Evolutionary conservation across 2,797 vertebrate genomes (phyloP).

Genomic region (Sebastes miniatus): DNA sequence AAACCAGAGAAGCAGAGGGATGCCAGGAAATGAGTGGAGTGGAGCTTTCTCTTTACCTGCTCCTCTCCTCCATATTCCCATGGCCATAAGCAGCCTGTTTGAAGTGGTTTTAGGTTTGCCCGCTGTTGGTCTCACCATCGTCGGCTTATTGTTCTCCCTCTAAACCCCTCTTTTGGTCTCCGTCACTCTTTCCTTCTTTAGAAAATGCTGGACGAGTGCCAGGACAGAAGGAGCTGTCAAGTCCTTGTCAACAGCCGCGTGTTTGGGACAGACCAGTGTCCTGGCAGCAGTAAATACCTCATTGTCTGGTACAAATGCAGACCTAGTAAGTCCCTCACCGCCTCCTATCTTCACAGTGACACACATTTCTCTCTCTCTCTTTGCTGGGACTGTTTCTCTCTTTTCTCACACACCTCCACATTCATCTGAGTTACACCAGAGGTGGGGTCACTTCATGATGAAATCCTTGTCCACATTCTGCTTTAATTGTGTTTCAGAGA

Average conservation of each 20-base stretch:
- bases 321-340: slow-evolving; percentile 86
- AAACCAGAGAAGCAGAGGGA: slow-evolving; percentile 55
- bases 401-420: neutral
- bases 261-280: slow-evolving; percentile 90
- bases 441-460: neutral
- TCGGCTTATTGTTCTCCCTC: slow-evolving; percentile 54
- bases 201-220: slow-evolving; percentile 94
- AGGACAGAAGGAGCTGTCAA: slow-evolving; percentile 91
- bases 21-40: slow-evolving; percentile 50
- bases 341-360: slow-evolving; percentile 17
- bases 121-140: slow-evolving; percentile 48
- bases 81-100: slow-evolving; percentile 55
- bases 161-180: slow-evolving; percentile 48
- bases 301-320: slow-evolving; percentile 92
- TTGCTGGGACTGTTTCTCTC: neutral
- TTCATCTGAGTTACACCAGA: neutral
- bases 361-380: slow-evolving; percentile 16
- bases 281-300: slow-evolving; percentile 89
- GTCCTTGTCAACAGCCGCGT: slow-evolving; percentile 90
- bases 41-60: slow-evolving; percentile 43
- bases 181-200: slow-evolving; percentile 67
- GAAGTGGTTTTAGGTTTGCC: slow-evolving; percentile 70
- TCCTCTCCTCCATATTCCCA: slow-evolving; percentile 37
- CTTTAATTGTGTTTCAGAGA: neutral
- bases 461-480: neutral